Percentiles rank a stretch among this genome's conserved stretches.
Evolutionary conservation across 2,888 invertebrate genomes (phyloP).

Genomic region (Phengaris arion): DNA sequence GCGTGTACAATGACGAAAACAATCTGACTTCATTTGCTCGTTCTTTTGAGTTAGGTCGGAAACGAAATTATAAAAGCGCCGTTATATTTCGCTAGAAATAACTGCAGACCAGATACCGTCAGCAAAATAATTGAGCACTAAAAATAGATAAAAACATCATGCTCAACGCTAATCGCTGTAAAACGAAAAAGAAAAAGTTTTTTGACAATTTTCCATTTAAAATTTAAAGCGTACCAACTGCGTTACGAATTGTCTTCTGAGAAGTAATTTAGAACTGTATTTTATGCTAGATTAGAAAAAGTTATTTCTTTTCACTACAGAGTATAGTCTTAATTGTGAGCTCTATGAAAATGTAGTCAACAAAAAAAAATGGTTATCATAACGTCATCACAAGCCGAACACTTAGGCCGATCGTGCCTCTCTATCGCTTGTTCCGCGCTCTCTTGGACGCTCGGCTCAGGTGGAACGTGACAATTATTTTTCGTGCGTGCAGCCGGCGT

Average conservation of each 20-base stretch:
- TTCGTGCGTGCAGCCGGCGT: too few relatives aligned
- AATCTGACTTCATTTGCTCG: background rate
- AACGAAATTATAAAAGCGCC: conserved; percentile 1
- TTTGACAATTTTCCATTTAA: background rate
- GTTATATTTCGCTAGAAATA: conserved; percentile 17
- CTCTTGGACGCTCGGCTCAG: too few relatives aligned
- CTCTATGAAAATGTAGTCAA: too few relatives aligned
- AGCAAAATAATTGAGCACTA: background rate
- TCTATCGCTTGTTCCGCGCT: too few relatives aligned
- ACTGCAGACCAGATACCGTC: conserved; percentile 2
- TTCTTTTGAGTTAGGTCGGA: conserved; percentile 16
- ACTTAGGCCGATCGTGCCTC: too few relatives aligned
- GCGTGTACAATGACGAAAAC: background rate
- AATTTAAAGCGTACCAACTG: background rate
- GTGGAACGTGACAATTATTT: too few relatives aligned
- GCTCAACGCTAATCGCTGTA: background rate
- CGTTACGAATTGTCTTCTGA: conserved; percentile 13
- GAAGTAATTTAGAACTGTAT: background rate
- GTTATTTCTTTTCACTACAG: background rate
- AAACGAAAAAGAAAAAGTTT: background rate
- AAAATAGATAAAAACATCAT: background rate
- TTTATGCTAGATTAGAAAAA: background rate
- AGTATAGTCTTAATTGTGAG: too few relatives aligned
- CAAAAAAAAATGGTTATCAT: too few relatives aligned
- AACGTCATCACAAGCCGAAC: too few relatives aligned